These are phyloP conservation scores for Sylvietta virens DNA, from an alignment of 2,113 vertebrate species.

Conservation along the genomic window DNA sequence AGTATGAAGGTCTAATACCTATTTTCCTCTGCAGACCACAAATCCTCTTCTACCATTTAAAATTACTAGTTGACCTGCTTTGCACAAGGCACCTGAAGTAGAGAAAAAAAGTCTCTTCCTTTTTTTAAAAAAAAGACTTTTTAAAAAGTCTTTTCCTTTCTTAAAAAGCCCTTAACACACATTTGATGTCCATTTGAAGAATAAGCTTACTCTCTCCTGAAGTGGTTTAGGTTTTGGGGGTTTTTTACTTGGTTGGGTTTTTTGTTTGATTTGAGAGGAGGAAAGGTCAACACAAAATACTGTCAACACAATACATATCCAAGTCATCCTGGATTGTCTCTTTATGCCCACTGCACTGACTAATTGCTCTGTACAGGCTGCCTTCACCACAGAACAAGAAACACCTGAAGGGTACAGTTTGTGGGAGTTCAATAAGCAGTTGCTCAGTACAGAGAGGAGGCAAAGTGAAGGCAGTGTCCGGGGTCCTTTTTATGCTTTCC, in stretches of 20 bases:
- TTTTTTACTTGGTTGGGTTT: neutral
- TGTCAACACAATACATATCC: neutral
- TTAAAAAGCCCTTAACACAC: neutral
- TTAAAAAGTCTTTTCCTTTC: no score
- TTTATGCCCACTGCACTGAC: neutral
- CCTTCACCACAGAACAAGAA: neutral
- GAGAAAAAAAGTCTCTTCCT: neutral
- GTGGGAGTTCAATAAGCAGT: neutral
- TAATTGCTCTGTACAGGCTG: neutral
- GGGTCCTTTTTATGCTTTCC: neutral
- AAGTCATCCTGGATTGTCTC: neutral
- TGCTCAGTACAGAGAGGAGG: neutral
- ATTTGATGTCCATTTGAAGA: neutral
- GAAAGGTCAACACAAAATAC: neutral
- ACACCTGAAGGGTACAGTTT: neutral
- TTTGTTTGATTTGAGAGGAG: neutral
- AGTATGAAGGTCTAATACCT: neutral
- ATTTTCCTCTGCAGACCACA: neutral
- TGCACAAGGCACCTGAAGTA: neutral
- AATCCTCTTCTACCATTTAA: neutral
- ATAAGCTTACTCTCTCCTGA: neutral
- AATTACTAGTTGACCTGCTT: neutral
- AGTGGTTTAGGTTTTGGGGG: fast-evolving
- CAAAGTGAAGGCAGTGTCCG: fast-evolving
- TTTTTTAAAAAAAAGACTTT: no score